Evolutionary conservation across 2,888 invertebrate genomes (phyloP), one percentile per base, ranked within the genome.

Genomic region (Slavum lentiscoides): DNA sequence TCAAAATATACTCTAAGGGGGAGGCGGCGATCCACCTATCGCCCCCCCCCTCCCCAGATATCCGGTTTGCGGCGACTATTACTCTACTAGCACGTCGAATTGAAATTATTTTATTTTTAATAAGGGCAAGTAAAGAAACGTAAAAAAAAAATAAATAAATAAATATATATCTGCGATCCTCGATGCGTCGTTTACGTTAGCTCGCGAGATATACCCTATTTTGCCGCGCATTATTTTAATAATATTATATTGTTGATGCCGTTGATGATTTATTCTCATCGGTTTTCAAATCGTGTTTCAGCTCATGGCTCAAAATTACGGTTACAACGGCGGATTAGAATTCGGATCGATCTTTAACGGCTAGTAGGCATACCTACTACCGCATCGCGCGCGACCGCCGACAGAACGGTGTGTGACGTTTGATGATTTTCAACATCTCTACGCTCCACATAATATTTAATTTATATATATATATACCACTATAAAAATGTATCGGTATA

Each of bases 311-410:
- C 82, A 84, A 61, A 84, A 84, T 69, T 85, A 85, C 76, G 85
- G 85, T 4, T 85, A 83, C 83, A 84, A 83, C 64, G 84, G 84
- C 19, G 82, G 82, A 15, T 83, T 84, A 11, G 85, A 85, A 77
- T 84, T 83, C 62, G 85, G 85, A 30, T 84, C 85, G n/a, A 84
- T 84, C 82, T 83, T 84, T 55, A 84, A 84, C 82, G 82, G 83
- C 59, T 82, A 84, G 15, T 76, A 76, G 19, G 67, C 23, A 64
- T 43, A 21, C 15, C 43, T 19, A 55, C 19, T 30, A 30, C 4
- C 30, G 30, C 30, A 30, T 4, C 30, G 30, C 30, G 3, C 7
- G 2, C 19, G 15, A 39, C 58, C 23, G 1, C 39, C 11, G 15
- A 55, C 55, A n/a, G 69, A 55, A 19, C 19, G 4, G 30, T 4